Base-by-base conservation (phyloP, 2,797 vertebrate species). In the Sorex maritimensis region DNA sequence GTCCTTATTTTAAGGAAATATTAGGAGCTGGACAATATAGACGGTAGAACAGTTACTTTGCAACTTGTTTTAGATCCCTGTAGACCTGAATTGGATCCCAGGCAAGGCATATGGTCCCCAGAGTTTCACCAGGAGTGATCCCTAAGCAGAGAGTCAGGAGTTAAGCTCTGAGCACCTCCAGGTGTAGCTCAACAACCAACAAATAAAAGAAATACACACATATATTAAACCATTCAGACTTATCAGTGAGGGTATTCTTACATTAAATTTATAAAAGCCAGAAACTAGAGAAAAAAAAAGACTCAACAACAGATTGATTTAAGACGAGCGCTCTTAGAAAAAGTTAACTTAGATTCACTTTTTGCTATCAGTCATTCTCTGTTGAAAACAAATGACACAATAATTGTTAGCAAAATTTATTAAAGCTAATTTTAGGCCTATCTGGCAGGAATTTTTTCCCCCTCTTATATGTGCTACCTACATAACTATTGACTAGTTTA, bases 1-100 rank as follows among this genome's bases (percentile, higher is more conserved):
- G 82, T 72, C 90, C 38, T 88, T 90, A 94, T 79, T n/a, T 23
- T 88, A 85, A 81, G 63, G 69, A 95, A 89, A 77, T 12, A 93
- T 58, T 58, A 58, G 4, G 17, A 58, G 55, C 14, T 58, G 34
- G 34, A 58, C 17, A 58, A 9, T 58, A 58, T 14, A 58, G 55
- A 4, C 4, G 17, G 55, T 58, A 4, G 8, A 58, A 58, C 4
- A 58, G 55, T 15, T 58, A 13, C 17, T 13, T 58, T 58, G 55
- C 55, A 34, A 58, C 55, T 58, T 58, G 55, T 58, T 58, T 58
- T 58, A 58, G 17, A 58, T 58, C 55, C 55, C 55, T 58, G 55
- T 4, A 14, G 55, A 15, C 17, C 55, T 58, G 55, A 17, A 13
- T 15, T 58, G 55, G 55, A 58, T 58, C 55, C 12, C 55, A 58